These are phyloP conservation scores for Dendropsophus ebraccatus DNA, from an alignment of 2,113 vertebrate genomes.

Conservation along the genomic window DNA sequence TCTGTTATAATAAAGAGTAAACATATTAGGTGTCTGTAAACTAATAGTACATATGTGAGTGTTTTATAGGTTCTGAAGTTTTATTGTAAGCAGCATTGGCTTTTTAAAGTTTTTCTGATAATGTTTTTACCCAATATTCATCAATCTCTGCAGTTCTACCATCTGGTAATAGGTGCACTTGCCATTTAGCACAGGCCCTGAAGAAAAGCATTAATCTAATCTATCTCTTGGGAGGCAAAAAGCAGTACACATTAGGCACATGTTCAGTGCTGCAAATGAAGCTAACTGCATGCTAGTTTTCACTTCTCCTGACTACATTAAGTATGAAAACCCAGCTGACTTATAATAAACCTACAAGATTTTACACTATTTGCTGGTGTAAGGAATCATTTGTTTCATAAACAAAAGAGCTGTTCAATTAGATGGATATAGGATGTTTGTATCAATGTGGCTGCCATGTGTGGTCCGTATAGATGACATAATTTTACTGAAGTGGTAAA, in stretches of 20 bases:
- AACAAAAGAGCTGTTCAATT: neutral
- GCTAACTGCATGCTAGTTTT: conserved; percentile 41
- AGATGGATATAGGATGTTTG: neutral
- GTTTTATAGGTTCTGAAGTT: neutral
- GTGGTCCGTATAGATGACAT: neutral
- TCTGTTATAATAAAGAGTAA: no score
- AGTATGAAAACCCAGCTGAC: neutral
- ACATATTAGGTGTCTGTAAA: neutral
- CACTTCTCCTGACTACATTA: neutral
- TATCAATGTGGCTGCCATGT: neutral
- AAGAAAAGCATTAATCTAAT: conserved; percentile 58
- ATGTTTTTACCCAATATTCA: conserved; percentile 31
- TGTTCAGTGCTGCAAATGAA: conserved; percentile 46
- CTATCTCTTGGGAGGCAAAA: conserved; percentile 44
- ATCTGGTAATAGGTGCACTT: conserved; percentile 57
- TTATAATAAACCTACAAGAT: neutral
- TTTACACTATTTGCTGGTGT: neutral
- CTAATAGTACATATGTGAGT: neutral
- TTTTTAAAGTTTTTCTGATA: conserved; percentile 20
- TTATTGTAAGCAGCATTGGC: neutral
- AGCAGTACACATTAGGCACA: conserved; percentile 55
- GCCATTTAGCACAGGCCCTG: conserved; percentile 56
- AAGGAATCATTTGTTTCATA: neutral
- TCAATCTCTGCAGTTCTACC: conserved; percentile 52
- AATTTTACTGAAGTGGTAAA: neutral